Evolutionary conservation across 2,113 vertebrate species (phyloP), one percentile per base, ranked within the genome.

Genomic region (Rhinopomastus cyanomelas): DNA sequence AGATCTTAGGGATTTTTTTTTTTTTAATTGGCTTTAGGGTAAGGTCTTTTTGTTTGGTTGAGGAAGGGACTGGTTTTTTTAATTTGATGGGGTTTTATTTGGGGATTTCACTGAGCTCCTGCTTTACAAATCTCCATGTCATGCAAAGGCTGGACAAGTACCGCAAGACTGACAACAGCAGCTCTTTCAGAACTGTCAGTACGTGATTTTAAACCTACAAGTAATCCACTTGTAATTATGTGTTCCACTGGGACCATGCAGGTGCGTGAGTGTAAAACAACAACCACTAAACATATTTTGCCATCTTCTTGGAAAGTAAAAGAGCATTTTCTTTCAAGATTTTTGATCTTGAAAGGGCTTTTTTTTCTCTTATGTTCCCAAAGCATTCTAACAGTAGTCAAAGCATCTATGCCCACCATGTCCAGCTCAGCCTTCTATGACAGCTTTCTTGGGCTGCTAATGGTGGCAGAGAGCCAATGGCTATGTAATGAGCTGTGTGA

Each of bases 401-500:
- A 62, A 85, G 23, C 20, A 37, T 67, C 25, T 34, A 22, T 74
- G 48, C 8, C 48, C 42, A 67, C 6, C 32, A 51, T 11, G 48
- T 81, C 75, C 34, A 90, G 73, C 67, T 25, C 32, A 73, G n/a
- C 23, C 8, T 82, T 77, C 51, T 46, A 21, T 0, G 0, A 34
- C 18, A 77, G 44, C 11, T 92, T 57, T 66, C 67, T 74, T 77
- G 52, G 34, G 17, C 18, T 56, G 27, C 14, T 92, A 92, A 87
- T 89, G 81, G 26, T 90, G 64, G 37, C 55, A 80, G 62, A n/a
- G 71, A 48, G 26, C 20, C 75, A 69, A 19, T 2, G 1, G 16
- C 60, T 90, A 32, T 39, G 65, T 81, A 93, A 95, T 72, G 68
- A 95, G 46, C 32, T 67, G 7, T 72, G 53, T 73, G 67, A 89